These are phyloP conservation scores for Lithosia quadra DNA, from an alignment of 2,888 invertebrate species.

Conservation along the genomic window DNA sequence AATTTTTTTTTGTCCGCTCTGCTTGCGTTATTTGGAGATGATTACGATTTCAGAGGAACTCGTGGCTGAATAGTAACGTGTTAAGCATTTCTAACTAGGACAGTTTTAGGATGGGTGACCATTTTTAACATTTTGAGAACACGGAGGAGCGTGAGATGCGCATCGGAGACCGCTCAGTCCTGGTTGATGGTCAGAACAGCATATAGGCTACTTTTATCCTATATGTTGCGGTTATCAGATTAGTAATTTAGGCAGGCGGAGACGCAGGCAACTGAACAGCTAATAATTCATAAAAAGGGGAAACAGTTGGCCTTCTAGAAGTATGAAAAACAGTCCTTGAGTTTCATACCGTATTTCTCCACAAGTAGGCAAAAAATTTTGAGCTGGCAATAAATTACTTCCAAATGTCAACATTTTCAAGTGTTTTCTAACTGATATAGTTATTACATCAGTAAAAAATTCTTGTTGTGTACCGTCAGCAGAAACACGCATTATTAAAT, in stretches of 20 bases:
- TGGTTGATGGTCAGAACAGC: no score
- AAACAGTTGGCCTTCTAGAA: not conserved
- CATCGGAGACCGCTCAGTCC: no score
- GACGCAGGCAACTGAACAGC: no score
- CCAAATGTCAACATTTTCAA: constrained; percentile 9
- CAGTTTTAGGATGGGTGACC: not conserved
- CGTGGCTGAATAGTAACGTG: not conserved
- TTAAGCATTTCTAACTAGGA: not conserved
- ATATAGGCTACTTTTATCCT: no score
- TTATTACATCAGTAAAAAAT: not conserved
- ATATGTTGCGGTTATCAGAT: no score
- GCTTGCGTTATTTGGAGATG: no score
- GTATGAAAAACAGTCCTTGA: not conserved
- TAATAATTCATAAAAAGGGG: no score
- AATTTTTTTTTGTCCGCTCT: no score
- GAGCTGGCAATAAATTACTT: not conserved
- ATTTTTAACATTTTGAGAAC: not conserved
- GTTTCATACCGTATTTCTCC: not conserved
- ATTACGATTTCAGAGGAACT: not conserved
- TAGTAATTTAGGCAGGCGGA: no score
- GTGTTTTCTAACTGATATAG: not conserved
- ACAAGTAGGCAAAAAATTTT: not conserved
- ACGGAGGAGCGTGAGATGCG: no score
- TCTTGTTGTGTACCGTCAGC: no score
- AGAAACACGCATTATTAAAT: no score